phyloP scores from a whole-genome alignment of 2,113 vertebrate genomes.

The Zosterops japonicus region DNA sequence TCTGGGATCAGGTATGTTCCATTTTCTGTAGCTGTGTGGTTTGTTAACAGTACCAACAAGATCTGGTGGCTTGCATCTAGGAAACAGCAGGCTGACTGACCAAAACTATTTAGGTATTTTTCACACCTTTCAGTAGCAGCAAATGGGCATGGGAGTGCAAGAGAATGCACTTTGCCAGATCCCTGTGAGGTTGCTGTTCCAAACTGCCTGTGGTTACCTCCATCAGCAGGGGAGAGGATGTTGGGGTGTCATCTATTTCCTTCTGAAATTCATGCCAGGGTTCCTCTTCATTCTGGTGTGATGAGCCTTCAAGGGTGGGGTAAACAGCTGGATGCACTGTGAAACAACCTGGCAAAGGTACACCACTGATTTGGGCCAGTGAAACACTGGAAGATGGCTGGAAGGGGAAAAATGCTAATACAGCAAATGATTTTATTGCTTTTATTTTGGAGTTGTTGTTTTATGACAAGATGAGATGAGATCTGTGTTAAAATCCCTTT shows the following conservation, averaged over 20 bases:
- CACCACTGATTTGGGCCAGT: background rate
- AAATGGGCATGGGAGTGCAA: background rate
- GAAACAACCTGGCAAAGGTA: background rate
- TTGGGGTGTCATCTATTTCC: background rate
- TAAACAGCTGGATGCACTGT: background rate
- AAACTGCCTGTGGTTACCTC: background rate
- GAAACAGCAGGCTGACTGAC: background rate
- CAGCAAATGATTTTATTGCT: background rate
- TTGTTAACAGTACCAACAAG: background rate
- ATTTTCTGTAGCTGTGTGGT: background rate
- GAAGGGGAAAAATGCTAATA: background rate
- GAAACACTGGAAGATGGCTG: background rate
- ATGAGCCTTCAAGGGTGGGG: fast-evolving
- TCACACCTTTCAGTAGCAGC: background rate
- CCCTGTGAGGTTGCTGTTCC: background rate
- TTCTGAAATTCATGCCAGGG: background rate
- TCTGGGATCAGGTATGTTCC: background rate
- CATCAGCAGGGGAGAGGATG: background rate
- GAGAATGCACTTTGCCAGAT: background rate
- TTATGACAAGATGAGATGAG: background rate
- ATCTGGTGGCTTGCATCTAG: background rate
- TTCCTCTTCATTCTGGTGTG: background rate
- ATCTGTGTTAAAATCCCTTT: conserved; percentile 10
- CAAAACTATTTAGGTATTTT: background rate
- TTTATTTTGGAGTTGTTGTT: background rate